Conservation (phyloP, 1,140 invertebrate genomes). For the Aplysia californica region DNA sequence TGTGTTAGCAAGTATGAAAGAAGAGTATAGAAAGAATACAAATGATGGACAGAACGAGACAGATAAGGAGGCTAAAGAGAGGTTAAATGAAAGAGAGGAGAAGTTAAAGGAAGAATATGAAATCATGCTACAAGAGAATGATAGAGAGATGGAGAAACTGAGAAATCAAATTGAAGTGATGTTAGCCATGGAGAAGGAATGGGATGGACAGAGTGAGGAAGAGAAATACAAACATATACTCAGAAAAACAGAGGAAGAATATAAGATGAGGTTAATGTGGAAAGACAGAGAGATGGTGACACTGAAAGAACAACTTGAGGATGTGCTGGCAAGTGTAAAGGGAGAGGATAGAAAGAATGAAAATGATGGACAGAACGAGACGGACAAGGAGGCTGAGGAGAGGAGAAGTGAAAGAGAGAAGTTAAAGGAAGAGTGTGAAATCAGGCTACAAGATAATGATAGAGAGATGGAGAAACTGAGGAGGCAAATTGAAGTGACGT, state of each 20-base stretch:
- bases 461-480: slow-evolving; percentile 1
- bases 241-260: neutral
- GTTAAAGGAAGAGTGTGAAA: neutral
- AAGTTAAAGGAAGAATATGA: too few species aligned
- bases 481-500: neutral
- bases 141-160: neutral
- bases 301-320: too few species aligned
- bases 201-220: neutral
- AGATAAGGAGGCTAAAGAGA: neutral
- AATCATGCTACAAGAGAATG: neutral
- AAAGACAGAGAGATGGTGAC: neutral
- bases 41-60: neutral
- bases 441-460: too few species aligned
- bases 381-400: neutral
- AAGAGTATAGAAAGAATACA: slow-evolving; percentile 1
- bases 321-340: too few species aligned
- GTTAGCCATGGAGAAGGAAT: neutral
- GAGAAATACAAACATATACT: neutral
- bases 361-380: neutral
- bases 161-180: neutral
- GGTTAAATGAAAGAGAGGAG: neutral
- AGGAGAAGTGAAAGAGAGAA: neutral
- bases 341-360: neutral
- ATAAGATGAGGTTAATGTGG: neutral
- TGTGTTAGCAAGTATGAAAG: too few species aligned